Evolutionary conservation across 2,797 vertebrate genomes (phyloP).

Genomic region (Dipus sagitta): DNA sequence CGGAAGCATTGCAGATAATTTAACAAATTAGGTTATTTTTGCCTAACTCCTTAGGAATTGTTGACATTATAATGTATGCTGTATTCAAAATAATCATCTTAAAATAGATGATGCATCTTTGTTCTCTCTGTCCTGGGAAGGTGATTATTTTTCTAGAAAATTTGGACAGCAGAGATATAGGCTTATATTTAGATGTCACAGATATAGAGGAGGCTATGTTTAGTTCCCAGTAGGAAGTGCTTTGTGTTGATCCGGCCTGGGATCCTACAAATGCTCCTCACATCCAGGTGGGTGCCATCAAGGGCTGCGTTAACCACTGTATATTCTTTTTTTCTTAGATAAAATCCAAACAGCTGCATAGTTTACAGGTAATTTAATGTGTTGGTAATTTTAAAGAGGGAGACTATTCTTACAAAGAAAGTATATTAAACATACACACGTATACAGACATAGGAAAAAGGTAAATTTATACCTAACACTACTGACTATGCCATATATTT

Average conservation of each 20-base stretch:
- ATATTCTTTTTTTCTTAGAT: background rate
- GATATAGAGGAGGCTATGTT: background rate
- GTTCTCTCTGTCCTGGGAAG: background rate
- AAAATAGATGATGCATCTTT: slow-evolving; percentile 14
- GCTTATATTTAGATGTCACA: slow-evolving; percentile 16
- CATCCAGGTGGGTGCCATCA: background rate
- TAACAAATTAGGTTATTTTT: slow-evolving; percentile 38
- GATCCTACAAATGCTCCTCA: background rate
- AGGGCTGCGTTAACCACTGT: background rate
- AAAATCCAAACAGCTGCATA: slow-evolving; percentile 12
- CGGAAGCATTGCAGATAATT: slow-evolving; percentile 34
- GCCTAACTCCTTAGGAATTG: background rate
- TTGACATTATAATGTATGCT: background rate
- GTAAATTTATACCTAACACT: background rate
- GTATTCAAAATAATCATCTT: background rate
- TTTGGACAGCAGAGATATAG: background rate
- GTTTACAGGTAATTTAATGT: background rate
- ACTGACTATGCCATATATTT: background rate
- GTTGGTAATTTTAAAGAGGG: background rate
- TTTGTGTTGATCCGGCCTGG: background rate
- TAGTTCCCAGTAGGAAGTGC: background rate
- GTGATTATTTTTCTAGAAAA: slow-evolving; percentile 25
- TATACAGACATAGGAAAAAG: background rate
- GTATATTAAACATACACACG: background rate
- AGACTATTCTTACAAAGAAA: background rate